phyloP scores from a whole-genome alignment of 2,113 vertebrate genomes.

The Hyla sarda region DNA sequence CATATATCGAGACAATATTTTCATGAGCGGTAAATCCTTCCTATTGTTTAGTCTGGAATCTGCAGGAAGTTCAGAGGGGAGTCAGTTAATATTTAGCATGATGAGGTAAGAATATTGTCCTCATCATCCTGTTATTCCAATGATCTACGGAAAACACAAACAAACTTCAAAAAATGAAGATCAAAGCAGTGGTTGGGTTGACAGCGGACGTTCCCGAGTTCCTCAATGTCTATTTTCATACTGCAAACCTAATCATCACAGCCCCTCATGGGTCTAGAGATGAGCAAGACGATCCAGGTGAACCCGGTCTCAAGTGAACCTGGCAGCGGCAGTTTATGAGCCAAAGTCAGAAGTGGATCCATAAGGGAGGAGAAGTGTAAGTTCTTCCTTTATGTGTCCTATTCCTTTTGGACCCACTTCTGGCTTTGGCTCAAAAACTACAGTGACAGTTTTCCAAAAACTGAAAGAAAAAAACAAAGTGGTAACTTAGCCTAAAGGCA shows the following conservation, averaged over 20 bases:
- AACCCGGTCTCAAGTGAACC: too few relatives aligned
- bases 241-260: neutral
- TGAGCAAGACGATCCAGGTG: too few relatives aligned
- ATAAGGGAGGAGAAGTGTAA: too few relatives aligned
- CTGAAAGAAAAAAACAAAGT: too few relatives aligned
- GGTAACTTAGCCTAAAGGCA: too few relatives aligned
- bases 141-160: neutral
- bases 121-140: conserved; percentile 3
- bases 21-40: neutral
- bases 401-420: too few relatives aligned
- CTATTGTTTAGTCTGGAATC: conserved; percentile 5
- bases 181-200: neutral
- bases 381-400: too few relatives aligned
- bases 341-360: too few relatives aligned
- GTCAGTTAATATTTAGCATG: neutral
- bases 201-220: neutral
- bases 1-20: neutral
- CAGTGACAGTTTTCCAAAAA: too few relatives aligned
- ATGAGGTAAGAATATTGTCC: neutral
- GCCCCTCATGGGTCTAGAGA: too few relatives aligned
- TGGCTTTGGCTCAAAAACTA: too few relatives aligned
- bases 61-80: neutral
- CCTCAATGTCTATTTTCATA: neutral
- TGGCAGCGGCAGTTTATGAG: too few relatives aligned
- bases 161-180: neutral